Percentiles rank a stretch among this genome's conserved stretches.
phyloP scores from a whole-genome alignment of 2,797 vertebrate genomes.

The Tiaroga cobitis region DNA sequence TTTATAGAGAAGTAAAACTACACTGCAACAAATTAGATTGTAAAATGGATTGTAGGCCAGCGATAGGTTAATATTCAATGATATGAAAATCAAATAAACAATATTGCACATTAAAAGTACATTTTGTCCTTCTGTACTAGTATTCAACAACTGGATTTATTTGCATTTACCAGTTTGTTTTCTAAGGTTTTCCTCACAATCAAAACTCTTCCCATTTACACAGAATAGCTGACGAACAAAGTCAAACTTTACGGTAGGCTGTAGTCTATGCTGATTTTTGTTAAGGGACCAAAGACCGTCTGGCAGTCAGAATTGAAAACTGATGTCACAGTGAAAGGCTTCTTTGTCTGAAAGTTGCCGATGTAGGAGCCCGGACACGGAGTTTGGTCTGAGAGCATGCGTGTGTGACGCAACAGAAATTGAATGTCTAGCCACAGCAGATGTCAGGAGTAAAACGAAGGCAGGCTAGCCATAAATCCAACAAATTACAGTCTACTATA shows the following conservation, averaged over 20 bases:
- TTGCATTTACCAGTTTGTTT: neutral
- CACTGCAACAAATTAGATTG: neutral
- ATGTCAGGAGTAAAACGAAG: slow-evolving; percentile 47
- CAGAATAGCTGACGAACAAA: neutral
- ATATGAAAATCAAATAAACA: neutral
- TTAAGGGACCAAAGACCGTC: slow-evolving; percentile 52
- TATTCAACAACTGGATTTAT: slow-evolving; percentile 24
- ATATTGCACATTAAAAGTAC: no score
- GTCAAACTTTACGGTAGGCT: slow-evolving; percentile 2
- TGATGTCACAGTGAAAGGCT: slow-evolving; percentile 54
- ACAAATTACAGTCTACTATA: slow-evolving; percentile 34
- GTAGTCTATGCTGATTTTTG: slow-evolving; percentile 39
- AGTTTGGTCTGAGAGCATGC: slow-evolving; percentile 47
- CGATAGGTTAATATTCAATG: neutral
- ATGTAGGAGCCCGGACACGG: slow-evolving; percentile 32
- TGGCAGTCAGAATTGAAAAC: slow-evolving; percentile 49
- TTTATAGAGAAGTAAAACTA: neutral
- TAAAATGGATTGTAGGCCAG: neutral
- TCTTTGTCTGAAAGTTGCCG: slow-evolving; percentile 62
- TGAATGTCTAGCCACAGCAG: slow-evolving; percentile 57
- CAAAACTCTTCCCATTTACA: neutral
- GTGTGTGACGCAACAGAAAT: slow-evolving; percentile 56
- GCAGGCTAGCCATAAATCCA: slow-evolving; percentile 52
- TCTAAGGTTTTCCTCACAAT: neutral
- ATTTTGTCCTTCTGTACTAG: neutral